Percentiles rank a stretch among this genome's conserved stretches.
Conservation (phyloP, 2,797 vertebrate species). For the Ciconia nigra region DNA sequence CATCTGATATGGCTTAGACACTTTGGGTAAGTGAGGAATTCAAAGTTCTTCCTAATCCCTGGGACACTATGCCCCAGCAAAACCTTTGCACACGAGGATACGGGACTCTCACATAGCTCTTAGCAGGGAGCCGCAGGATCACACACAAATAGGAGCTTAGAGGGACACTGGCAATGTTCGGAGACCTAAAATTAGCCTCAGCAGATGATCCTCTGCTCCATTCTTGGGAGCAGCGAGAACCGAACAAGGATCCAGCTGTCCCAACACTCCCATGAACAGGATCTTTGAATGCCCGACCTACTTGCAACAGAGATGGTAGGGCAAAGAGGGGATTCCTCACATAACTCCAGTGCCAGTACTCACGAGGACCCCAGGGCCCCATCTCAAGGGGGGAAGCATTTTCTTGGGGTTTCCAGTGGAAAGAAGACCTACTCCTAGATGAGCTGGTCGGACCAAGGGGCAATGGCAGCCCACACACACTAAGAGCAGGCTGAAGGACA, state of each 20-base stretch:
- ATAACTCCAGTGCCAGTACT: background rate
- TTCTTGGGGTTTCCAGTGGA: background rate
- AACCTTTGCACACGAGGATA: background rate
- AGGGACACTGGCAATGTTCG: background rate
- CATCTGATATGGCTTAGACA: background rate
- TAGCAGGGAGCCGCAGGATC: background rate
- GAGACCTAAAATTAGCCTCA: constrained; percentile 44
- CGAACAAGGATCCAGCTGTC: constrained; percentile 42
- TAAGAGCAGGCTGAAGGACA: rapidly evolving
- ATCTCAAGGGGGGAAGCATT: background rate
- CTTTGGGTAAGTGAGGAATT: background rate
- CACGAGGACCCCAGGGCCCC: background rate
- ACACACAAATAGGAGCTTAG: background rate
- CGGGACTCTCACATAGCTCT: background rate
- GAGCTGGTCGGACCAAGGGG: background rate
- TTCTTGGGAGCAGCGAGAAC: constrained; percentile 11
- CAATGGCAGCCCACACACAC: background rate
- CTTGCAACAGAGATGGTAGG: background rate
- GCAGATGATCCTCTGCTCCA: constrained; percentile 28
- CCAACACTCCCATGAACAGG: background rate
- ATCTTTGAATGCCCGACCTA: background rate
- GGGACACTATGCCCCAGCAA: background rate
- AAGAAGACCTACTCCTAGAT: background rate
- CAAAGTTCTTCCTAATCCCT: background rate
- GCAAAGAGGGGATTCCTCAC: background rate